Base-by-base conservation (phyloP, 2,888 invertebrate genomes). In the Macaria notata region DNA sequence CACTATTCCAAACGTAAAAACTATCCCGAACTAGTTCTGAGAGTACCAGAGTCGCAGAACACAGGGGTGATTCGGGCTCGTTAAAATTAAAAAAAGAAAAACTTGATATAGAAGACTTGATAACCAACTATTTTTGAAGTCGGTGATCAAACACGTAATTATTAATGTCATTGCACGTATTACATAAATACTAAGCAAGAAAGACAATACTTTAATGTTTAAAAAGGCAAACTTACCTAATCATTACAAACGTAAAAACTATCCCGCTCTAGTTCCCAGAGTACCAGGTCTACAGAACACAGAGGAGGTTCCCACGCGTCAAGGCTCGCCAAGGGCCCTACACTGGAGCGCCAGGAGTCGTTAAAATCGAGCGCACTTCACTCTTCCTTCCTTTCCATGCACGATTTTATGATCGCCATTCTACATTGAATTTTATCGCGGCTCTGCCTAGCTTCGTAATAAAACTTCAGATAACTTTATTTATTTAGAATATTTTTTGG, bases 361-460 rank as follows among this genome's bases (percentile, higher is more conserved):
- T 75, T 77, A 77, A 75, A 74, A 75, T 70, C 68, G 66, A 76
- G 76, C 57, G 58, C 61, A 51, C 75, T 76, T 57, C 62, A 69
- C 65, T 57, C 46, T 48, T 56, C 59, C 49, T 55, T 50, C 50
- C 50, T 44, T 38, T 44, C 56, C 62, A 59, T 64, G 59, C 60
- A 55, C 52, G 60, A 57, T 54, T 59, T 56, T 58, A 52, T 46
- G 62, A 62, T 56, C 58, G 52, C 31, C 58, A 61, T 62, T 55
- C 60, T 59, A 56, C 51, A 48, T 51, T 46, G 55, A 29, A 9
- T 53, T 60, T 55, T 55, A 50, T 48, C 59, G 39, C 31, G 51
- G 59, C 54, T 55, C 54, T 49, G 49, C 51, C 59, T 59, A 54
- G 50, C 31, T 29, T 30, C 47, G 45, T 47, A 59, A 59, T 59